Conservation (phyloP, 2,113 vertebrate species). For the Oreochromis tanganicae region DNA sequence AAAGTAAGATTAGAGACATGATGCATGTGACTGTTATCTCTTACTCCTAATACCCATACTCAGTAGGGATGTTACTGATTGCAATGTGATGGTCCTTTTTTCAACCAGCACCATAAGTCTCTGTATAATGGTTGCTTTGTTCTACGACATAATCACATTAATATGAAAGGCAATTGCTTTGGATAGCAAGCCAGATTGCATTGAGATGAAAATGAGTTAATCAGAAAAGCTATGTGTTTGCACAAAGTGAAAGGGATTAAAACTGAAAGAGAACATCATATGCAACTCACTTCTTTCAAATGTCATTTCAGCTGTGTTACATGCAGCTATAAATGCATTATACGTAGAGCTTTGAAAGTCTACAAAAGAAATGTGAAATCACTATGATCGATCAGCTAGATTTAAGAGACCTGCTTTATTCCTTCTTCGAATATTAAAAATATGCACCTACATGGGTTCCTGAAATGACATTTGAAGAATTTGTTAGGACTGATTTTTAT, state of each 20-base stretch:
- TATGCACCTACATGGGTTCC: not conserved
- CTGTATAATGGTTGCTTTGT: conserved; percentile 65
- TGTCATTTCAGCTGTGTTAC: not conserved
- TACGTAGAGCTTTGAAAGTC: not conserved
- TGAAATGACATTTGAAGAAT: not conserved
- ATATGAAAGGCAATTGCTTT: conserved; percentile 67
- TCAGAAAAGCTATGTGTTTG: conserved; percentile 62
- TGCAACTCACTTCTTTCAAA: conserved; percentile 18
- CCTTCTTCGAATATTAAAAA: not conserved
- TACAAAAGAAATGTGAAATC: not conserved
- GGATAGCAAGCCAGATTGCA: conserved; percentile 64
- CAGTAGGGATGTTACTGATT: conserved; percentile 61
- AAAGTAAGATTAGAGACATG: conserved; percentile 13
- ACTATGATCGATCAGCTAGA: not conserved
- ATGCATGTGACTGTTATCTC: conserved; percentile 44
- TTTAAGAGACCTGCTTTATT: not conserved
- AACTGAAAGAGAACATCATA: conserved; percentile 34
- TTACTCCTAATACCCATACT: conserved; percentile 53
- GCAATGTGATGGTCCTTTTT: conserved; percentile 41
- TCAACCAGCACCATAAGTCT: conserved; percentile 55
- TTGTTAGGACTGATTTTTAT: not conserved
- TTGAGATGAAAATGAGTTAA: conserved; percentile 65
- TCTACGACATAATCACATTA: conserved; percentile 65
- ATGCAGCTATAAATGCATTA: conserved; percentile 10
- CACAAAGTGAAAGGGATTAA: conserved; percentile 45